phyloP scores from a whole-genome alignment of 2,113 vertebrate species.

The Podarcis cretensis region DNA sequence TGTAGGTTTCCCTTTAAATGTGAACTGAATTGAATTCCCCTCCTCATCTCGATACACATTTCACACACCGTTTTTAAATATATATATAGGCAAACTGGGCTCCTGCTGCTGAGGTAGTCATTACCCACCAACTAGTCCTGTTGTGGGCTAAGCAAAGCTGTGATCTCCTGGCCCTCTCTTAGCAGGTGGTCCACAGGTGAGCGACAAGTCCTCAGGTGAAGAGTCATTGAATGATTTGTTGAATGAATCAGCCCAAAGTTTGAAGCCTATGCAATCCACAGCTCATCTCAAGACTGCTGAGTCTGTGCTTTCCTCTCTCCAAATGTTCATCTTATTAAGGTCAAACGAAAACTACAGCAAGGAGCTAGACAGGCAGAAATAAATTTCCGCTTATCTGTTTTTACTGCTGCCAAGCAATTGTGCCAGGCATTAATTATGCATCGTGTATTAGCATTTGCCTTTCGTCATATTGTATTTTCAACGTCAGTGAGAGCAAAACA shows the following conservation, averaged over 20 bases:
- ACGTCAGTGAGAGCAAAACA: neutral
- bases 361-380: conserved; percentile 7
- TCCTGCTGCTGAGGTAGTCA: neutral
- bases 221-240: neutral
- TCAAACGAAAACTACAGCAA: neutral
- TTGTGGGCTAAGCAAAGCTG: neutral
- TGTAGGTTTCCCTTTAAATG: too few species aligned
- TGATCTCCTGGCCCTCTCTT: neutral
- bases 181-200: neutral
- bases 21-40: too few species aligned
- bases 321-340: neutral
- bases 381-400: conserved; percentile 13
- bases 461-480: neutral
- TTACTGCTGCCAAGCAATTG: neutral
- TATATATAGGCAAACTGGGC: too few species aligned
- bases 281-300: neutral
- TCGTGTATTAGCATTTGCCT: neutral
- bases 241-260: neutral
- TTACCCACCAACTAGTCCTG: neutral
- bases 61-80: too few species aligned
- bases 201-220: neutral
- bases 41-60: too few species aligned
- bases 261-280: neutral
- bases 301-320: neutral
- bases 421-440: neutral